Conservation (phyloP, 2,888 invertebrate genomes). For the Drosophila quinaria region DNA sequence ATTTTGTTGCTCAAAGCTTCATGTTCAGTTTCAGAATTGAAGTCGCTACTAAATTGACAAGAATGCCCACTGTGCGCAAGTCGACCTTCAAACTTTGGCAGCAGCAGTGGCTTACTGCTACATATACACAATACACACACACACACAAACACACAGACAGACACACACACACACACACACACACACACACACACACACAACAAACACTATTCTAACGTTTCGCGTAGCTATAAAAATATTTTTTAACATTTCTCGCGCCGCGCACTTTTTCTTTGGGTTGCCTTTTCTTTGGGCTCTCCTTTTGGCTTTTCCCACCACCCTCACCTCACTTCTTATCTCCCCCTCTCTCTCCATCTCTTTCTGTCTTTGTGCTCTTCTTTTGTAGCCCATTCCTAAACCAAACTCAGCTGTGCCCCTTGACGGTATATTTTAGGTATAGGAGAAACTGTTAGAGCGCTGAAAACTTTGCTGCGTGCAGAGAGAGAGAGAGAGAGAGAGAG, state of each 20-base stretch:
- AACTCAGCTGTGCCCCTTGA: slow-evolving; percentile 19
- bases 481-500: neutral
- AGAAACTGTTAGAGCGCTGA: slow-evolving; percentile 76
- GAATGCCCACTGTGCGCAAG: slow-evolving; percentile 10
- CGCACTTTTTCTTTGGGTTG: slow-evolving; percentile 70
- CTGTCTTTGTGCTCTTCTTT: neutral
- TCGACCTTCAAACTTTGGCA: slow-evolving; percentile 63
- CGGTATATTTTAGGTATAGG: slow-evolving; percentile 60
- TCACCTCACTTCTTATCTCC: neutral
- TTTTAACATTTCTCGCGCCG: slow-evolving; percentile 78
- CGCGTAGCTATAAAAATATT: slow-evolving; percentile 81
- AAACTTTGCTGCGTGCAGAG: slow-evolving; percentile 68
- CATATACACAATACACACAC: slow-evolving; percentile 1
- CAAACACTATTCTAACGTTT: slow-evolving; percentile 82
- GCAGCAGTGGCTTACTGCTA: slow-evolving; percentile 33
- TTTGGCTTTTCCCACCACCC: slow-evolving; percentile 30
- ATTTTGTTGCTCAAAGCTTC: too few species aligned
- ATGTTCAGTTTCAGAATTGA: too few species aligned
- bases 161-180: slow-evolving; percentile 27
- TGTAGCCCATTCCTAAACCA: neutral
- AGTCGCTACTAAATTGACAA: too few species aligned
- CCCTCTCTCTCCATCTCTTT: neutral
- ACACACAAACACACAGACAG: slow-evolving; percentile 27
- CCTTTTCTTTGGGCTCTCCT: slow-evolving; percentile 42
- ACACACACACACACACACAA: slow-evolving; percentile 29